These are phyloP conservation scores for Galerucella calmariensis DNA, from an alignment of 2,888 invertebrate species.

Conservation along the genomic window DNA sequence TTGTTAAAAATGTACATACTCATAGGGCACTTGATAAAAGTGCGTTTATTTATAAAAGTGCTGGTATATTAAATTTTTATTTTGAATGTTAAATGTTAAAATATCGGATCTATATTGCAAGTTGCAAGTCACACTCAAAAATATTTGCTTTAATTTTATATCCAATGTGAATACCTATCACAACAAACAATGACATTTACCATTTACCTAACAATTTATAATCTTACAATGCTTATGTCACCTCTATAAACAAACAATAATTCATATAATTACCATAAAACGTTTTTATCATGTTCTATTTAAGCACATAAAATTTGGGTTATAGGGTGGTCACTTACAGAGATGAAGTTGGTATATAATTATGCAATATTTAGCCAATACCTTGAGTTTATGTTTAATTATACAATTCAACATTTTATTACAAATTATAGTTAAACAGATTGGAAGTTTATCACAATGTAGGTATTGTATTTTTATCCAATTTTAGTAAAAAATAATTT, in stretches of 20 bases:
- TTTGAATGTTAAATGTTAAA: too few relatives aligned
- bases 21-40: not conserved
- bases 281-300: too few relatives aligned
- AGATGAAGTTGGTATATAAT: not conserved
- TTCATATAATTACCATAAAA: too few relatives aligned
- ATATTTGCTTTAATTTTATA: not conserved
- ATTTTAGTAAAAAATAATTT: constrained; percentile 2
- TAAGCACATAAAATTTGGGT: not conserved
- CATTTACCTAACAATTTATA: not conserved
- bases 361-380: too few relatives aligned
- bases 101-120: not conserved
- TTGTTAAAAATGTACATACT: not conserved
- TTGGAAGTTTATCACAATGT: too few relatives aligned
- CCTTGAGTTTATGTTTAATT: too few relatives aligned
- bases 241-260: too few relatives aligned
- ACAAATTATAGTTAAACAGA: too few relatives aligned
- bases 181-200: not conserved
- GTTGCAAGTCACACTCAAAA: not conserved
- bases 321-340: not conserved
- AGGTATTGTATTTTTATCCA: not conserved
- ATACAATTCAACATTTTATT: too few relatives aligned
- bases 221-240: too few relatives aligned
- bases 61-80: too few relatives aligned
- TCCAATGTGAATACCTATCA: not conserved
- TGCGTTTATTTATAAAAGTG: too few relatives aligned